These are phyloP conservation scores for Nebria brevicollis DNA, from an alignment of 2,888 invertebrate genomes.

Conservation along the genomic window DNA sequence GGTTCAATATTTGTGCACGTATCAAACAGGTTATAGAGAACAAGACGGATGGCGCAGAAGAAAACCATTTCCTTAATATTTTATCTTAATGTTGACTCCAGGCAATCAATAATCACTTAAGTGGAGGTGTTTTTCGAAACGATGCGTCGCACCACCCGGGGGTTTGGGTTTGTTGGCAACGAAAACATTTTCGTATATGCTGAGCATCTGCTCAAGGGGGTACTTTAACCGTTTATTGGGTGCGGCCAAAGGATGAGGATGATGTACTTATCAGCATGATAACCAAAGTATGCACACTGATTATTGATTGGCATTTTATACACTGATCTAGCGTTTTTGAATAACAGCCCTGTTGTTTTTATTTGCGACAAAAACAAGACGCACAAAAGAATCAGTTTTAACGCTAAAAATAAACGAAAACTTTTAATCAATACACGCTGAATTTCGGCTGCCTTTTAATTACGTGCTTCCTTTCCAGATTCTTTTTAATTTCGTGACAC, in stretches of 20 bases:
- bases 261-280: not conserved
- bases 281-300: not conserved
- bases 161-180: slow-evolving; percentile 28
- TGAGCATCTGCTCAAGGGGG: not conserved
- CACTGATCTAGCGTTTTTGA: not conserved
- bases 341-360: not conserved
- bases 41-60: slow-evolving; percentile 1
- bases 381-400: not conserved
- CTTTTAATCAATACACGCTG: not conserved
- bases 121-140: slow-evolving; percentile 28
- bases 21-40: slow-evolving; percentile 11
- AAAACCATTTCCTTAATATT: slow-evolving; percentile 38
- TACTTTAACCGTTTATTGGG: not conserved
- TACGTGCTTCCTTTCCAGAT: slow-evolving; percentile 15
- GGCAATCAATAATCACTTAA: slow-evolving; percentile 42
- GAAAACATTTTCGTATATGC: slow-evolving; percentile 33
- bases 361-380: not conserved
- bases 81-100: slow-evolving; percentile 29
- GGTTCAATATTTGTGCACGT: slow-evolving; percentile 33
- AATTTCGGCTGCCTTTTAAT: slow-evolving; percentile 4
- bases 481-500: slow-evolving; percentile 32
- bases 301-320: slow-evolving; percentile 7
- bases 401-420: not conserved
- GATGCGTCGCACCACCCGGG: not conserved
- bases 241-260: not conserved